Base-by-base conservation (phyloP, 2,797 vertebrate species). In the Melanotaenia parkinsoni region DNA sequence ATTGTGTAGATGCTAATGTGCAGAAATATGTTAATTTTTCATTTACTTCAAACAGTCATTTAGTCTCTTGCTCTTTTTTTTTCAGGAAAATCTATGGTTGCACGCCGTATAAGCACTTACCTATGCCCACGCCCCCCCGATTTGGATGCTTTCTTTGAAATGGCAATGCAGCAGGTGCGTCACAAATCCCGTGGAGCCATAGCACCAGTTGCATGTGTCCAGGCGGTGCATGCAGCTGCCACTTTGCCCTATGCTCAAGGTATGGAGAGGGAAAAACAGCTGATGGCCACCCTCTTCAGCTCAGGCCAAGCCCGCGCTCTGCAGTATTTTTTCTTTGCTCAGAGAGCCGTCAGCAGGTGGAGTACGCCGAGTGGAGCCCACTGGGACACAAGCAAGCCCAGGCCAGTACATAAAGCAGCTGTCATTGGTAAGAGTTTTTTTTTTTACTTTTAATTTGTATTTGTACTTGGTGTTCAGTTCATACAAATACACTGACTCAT, bases 261-360 rank as follows among this genome's bases (percentile, higher is more conserved):
- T 0, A 89, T 95, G 71, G 70, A 81, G 84, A 89, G 88, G 59
- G 98, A 98, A 78, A 32, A 0, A 18, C 93, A 95, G 66, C 92
- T 98, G 54, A 95, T 96, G 79, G 24, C 1, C 0, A 65, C 92
- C 14, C 95, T 99, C 30, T 85, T 88, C 64, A 63, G 2, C 4
- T 97, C 97, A 0, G 95, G 92, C 8, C 97, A 99, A 91, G 95
- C 96, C 1, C 94, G 1, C 0, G 96, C 97, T 28, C 85, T 96
- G 86, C 97, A 96, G 83, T 96, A 98, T 64, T 92, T 82, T 5
- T 99, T 99, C 92, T 95, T 99, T 0, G 93, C 96, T 0, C 95
- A 99, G 91, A 96, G 94, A 82, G 85, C 69, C 0, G 91, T 85
- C 35, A 77, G 16, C 69, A 96, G 85, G 85, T 99, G 97, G 97